Base-by-base conservation (phyloP, 2,113 vertebrate genomes). In the Progne subis region DNA sequence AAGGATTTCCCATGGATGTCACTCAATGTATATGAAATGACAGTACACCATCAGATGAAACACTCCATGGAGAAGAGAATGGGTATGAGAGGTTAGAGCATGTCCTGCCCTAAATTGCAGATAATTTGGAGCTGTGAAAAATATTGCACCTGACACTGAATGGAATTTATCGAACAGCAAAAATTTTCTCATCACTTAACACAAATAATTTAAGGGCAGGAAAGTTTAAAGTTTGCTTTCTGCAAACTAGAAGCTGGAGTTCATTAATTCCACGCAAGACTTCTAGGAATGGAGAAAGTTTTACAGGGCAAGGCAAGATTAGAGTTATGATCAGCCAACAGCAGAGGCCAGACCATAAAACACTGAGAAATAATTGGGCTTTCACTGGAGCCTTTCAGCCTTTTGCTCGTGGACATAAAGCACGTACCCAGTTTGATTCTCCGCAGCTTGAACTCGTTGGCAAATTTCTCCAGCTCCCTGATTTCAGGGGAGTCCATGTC, bases 401-500 rank as follows among this genome's bases (percentile, higher is more conserved):
- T 59, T 37, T 39, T 81, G 2, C 25, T 49, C 0, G 0, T 2
- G 4, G 47, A 18, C 44, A 34, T 3, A 71, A 90, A 67, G n/a
- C n/a, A 63, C 98, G 7, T 98, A 99, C 99, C 99, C 49, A 99
- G 97, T 96, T 99, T 99, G 97, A 99, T 99, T 96, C 99, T 98
- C 72, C 99, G 98, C 95, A 99, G 97, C 97, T 99, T 99, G 90
- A 99, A 99, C 90, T 99, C 99, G 6, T 99, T 99, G 88, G 99
- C 99, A 85, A 99, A 99, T 92, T 99, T 99, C 97, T 99, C 99
- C 93, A 99, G 98, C 78, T 99, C 99, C 86, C 99, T 98, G 81
- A 99, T 99, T 97, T 99, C 99, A 1, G 99, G 99, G 44, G 99
- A 99, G 96, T 99, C 99, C 98, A 99, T 99, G 87, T 99, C 98